These are phyloP conservation scores for Zaprionus lineosus DNA, from an alignment of 2,888 invertebrate genomes.

Conservation along the genomic window DNA sequence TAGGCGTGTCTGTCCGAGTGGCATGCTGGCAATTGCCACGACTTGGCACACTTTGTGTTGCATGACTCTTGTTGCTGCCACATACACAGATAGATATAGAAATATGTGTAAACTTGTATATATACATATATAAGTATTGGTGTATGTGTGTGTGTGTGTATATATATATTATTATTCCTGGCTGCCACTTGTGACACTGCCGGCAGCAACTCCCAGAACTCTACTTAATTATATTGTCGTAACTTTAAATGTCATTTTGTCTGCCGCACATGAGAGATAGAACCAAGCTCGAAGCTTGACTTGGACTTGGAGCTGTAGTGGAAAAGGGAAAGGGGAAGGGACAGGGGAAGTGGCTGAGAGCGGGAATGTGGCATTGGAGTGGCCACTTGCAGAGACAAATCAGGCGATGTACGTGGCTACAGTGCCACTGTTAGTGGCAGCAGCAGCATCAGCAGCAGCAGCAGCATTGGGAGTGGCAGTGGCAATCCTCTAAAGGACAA, in stretches of 20 bases:
- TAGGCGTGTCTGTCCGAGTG: conserved; percentile 58
- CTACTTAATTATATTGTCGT: conserved; percentile 79
- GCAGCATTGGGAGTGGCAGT: conserved; percentile 8
- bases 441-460: conserved; percentile 7
- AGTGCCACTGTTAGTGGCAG: conserved; percentile 10
- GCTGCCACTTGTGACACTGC: conserved; percentile 29
- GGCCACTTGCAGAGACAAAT: conserved; percentile 56
- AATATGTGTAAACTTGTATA: background rate
- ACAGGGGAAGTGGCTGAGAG: background rate
- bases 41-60: conserved; percentile 62
- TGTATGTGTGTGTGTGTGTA: no score
- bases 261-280: conserved; percentile 43
- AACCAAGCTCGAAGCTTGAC: no score
- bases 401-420: conserved; percentile 54
- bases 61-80: conserved; percentile 46
- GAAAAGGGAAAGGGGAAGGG: conserved; percentile 7
- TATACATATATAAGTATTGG: conserved; percentile 2
- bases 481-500: conserved; percentile 46
- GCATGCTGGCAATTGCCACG: conserved; percentile 10
- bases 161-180: conserved; percentile 68
- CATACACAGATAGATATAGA: conserved; percentile 6
- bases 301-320: background rate
- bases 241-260: conserved; percentile 78
- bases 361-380: background rate
- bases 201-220: conserved; percentile 65